Base-by-base conservation (phyloP, 2,888 invertebrate genomes). In the Philaethria dido region DNA sequence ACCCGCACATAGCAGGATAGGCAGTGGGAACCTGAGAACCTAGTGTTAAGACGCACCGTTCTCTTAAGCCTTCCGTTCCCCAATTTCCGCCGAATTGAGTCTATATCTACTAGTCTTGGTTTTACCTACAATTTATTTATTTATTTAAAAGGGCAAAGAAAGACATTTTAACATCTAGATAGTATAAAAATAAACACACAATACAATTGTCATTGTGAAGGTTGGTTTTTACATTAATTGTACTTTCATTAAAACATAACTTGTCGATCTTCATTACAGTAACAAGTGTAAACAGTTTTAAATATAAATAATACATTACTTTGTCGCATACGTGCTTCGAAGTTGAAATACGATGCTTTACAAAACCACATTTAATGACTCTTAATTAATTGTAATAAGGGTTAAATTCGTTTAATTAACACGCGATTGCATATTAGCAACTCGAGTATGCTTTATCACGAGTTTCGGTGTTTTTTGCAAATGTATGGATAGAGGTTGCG, bases 371-470 rank as follows among this genome's bases (percentile, higher is more conserved):
- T 50, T 65, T 71, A 22, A 50, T 67, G 70, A 71, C 66, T 71
- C 73, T 75, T 80, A 79, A 69, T 22, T 0, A 0, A 29, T 39
- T 14, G 14, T 0, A 0, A 66, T 79, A 83, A 65, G 72, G 77
- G 62, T 70, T 70, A 75, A 57, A 72, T 64, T 79, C 54, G 72
- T 57, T 66, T 71, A 74, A 42, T 33, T 54, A 55, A 69, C 70
- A 62, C 66, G 77, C 76, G 80, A 78, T 84, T 85, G 85, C 85
- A 80, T 84, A 87, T 86, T 82, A 78, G 87, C 84, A 87, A 88
- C 77, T 78, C 76, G 85, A 84, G 78, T 79, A 82, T 79, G 80
- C 77, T 79, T 77, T 80, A 85, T 83, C 83, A 83, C 82, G 81
- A 82, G 75, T 80, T 83, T 82, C 59, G 59, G 48, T 33, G 48